Evolutionary conservation across 2,888 invertebrate species (phyloP), one percentile per base, ranked within the genome.

Genomic region (Cerastis leucographa): DNA sequence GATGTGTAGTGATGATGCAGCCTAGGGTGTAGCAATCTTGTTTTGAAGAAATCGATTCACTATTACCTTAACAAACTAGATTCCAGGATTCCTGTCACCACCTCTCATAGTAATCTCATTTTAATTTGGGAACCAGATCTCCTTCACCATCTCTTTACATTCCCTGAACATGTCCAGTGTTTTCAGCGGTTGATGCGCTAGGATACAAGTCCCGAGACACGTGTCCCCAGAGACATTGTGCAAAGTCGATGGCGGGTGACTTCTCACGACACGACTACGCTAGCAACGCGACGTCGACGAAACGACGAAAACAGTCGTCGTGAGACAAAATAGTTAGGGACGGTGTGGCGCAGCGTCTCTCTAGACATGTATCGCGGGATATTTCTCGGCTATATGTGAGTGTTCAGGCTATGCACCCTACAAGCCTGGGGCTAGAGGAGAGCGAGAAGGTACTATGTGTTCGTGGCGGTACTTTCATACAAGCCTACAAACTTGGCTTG

Each of bases 281-380:
- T 17, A n/a, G 51, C 51, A n/a, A 54, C n/a, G 7, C 11, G 25
- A 71, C 25, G 25, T 72, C 22, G 71, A 22, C 51, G 3, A 25
- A 54, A 40, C 8, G 12, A 40, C 12, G 8, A 40, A 12, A 69
- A 22, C 6, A 25, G 25, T 22, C 14, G 0, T 40, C 14, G 0
- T 40, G 46, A n/a, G n/a, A 46, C 40, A 71, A 25, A 14, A 12
- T 76, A 51, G 44, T 46, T 14, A 68, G 68, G 42, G n/a, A 42
- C n/a, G 17, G n/a, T 54, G 54, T 51, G 22, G 9, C 49, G 19
- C 49, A 19, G 49, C 17, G 49, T 49, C 49, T 49, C 49, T 49
- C 46, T 17, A 7, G 49, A 44, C 12, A 49, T 9, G 11, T n/a
- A n/a, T 56, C n/a, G 54, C 54, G n/a, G 12, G 12, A 25, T 46